Evolutionary conservation across 2,113 vertebrate species (phyloP).

Genomic region (Camarhynchus parvulus): DNA sequence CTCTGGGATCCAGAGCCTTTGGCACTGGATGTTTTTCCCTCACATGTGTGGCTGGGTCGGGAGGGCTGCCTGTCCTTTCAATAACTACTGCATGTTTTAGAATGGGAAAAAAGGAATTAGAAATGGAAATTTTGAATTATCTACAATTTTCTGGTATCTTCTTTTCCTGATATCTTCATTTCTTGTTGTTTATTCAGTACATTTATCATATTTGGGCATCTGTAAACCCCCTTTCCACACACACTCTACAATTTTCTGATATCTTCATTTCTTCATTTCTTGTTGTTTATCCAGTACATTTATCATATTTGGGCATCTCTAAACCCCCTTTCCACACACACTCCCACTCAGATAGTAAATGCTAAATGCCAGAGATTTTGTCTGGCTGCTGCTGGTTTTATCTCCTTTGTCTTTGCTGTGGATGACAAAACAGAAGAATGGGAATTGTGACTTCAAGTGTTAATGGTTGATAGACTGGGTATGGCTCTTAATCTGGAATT

Average conservation of each 20-base stretch:
- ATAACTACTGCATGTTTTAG: neutral
- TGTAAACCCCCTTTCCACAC: neutral
- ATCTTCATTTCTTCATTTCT: neutral
- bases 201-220: neutral
- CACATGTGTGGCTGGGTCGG: neutral
- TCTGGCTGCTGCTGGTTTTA: neutral
- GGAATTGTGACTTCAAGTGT: neutral
- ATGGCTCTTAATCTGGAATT: neutral
- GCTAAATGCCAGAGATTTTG: neutral
- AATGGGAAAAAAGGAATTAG: neutral
- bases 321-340: fast-evolving
- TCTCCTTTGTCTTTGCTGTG: neutral
- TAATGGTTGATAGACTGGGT: neutral
- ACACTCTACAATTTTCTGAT: neutral
- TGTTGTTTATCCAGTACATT: neutral
- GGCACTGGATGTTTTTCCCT: neutral
- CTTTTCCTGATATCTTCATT: neutral
- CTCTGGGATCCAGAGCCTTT: neutral
- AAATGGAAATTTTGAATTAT: neutral
- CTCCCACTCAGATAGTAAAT: neutral
- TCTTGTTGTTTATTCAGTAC: neutral
- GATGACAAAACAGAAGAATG: neutral
- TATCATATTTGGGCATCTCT: neutral
- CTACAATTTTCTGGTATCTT: neutral
- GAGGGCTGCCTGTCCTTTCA: neutral